Conservation (phyloP, 1,140 invertebrate species). For the Rhopalosiphum padi region DNA sequence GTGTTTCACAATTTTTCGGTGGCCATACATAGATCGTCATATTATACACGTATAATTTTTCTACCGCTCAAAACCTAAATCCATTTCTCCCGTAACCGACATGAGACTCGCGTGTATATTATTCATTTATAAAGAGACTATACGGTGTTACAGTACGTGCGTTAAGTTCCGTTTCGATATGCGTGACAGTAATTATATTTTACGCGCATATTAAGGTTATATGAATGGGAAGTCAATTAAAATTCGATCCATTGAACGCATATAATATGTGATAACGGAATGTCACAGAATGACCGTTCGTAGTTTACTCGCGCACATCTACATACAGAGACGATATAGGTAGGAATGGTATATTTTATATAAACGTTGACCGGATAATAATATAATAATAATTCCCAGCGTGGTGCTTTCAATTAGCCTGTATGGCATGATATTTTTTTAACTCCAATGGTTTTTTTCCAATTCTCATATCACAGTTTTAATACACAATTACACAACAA, state of each 20-base stretch:
- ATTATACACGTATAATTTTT: too few relatives aligned
- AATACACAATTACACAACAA: background rate
- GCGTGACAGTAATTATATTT: background rate
- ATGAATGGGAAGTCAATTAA: slow-evolving; percentile 30
- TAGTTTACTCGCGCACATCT: background rate
- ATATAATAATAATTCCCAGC: background rate
- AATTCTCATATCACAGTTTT: background rate
- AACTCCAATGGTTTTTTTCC: background rate
- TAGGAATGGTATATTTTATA: background rate
- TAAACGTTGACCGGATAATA: background rate
- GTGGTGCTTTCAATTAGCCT: background rate
- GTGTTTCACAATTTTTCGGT: too few relatives aligned
- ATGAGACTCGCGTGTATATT: too few relatives aligned
- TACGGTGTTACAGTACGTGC: background rate
- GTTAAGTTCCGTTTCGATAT: background rate
- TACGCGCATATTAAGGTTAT: background rate
- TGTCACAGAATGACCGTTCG: background rate
- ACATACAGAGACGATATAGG: background rate
- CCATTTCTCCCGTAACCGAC: too few relatives aligned
- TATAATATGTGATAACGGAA: background rate
- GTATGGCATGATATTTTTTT: background rate
- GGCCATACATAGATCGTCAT: too few relatives aligned
- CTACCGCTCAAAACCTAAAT: too few relatives aligned
- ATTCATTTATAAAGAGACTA: background rate
- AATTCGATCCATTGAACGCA: slow-evolving; percentile 24